Evolutionary conservation across 2,113 vertebrate genomes (phyloP).

Genomic region (Rhynchopsitta pachyrhyncha): DNA sequence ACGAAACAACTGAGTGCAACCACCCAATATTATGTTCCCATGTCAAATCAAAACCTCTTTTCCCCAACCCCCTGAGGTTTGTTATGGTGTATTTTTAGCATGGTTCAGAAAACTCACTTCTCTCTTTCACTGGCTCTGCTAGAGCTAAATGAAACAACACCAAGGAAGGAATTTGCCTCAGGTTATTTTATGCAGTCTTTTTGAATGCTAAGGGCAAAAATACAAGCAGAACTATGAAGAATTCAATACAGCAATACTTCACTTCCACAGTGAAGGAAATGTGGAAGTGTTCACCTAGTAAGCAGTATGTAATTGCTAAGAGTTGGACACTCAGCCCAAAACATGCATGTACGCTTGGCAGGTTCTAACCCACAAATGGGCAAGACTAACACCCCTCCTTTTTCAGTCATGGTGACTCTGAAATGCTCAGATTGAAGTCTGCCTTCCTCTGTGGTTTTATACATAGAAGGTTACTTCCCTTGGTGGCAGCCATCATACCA

Average conservation of each 20-base stretch:
- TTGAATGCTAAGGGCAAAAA: not conserved
- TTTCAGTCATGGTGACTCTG: accelerated
- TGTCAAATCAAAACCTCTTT: not conserved
- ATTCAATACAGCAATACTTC: not conserved
- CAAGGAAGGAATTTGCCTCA: not conserved
- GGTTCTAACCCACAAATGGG: not conserved
- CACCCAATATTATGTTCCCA: not conserved
- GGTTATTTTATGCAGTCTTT: not conserved
- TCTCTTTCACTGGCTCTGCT: not conserved
- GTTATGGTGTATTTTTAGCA: not conserved
- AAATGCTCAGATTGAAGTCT: not conserved
- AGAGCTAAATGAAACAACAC: not conserved
- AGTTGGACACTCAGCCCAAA: not conserved
- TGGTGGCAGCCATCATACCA: not conserved
- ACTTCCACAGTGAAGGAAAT: not conserved
- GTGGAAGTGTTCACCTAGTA: not conserved
- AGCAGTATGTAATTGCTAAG: not conserved
- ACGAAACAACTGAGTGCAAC: not conserved
- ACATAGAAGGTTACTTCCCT: not conserved
- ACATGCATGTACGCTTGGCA: not conserved
- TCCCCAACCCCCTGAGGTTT: not conserved
- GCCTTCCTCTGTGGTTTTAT: accelerated
- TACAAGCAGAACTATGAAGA: not conserved
- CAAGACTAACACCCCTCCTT: not conserved
- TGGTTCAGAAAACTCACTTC: not conserved